Base-by-base conservation (phyloP, 1,140 invertebrate genomes). In the Manduca sexta region DNA sequence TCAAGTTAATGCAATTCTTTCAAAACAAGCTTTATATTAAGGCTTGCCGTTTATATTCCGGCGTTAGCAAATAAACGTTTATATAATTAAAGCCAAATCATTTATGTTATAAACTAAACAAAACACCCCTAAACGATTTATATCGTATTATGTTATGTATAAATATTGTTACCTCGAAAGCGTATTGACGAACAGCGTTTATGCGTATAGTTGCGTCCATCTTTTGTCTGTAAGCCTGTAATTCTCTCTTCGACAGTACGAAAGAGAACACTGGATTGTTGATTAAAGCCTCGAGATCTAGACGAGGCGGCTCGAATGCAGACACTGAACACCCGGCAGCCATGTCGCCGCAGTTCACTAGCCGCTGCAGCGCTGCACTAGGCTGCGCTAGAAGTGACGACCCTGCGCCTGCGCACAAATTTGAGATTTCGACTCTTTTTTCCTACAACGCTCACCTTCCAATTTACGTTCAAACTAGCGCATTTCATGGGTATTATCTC, bases 351-450 rank as follows among this genome's bases (percentile, higher is more conserved):
- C 75, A 64, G 10, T 74, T 73, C 0, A 93, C 90, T 26, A 94
- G 69, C 64, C 90, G 90, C 54, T 92, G 91, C 35, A 97, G 87
- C 2, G 92, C 92, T 3, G 92, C 88, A 15, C 95, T 97, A 6
- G 95, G 95, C 70, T 95, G 92, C 48, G 93, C 94, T 1, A 97
- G 81, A 1, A 96, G 84, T 0, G 94, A 94, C 39, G 93, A 92
- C 10, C 93, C 93, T 1, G 57, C 61, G 11, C 51, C 51, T 52
- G 17, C 18, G 16, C 14, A 6, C 14, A 6, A 17, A 2, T 14
- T 15, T 39, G 16, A 40, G 3, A 7, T 37, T 17, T 45, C 15
- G 13, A 18, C 31, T 33, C 4, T 8, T 16, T 13, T n/a, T n/a
- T n/a, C n/a, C n/a, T n/a, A n/a, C n/a, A n/a, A n/a, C n/a, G n/a